Evolutionary conservation across 1,140 invertebrate genomes (phyloP).

Genomic region (Microplitis mediator): DNA sequence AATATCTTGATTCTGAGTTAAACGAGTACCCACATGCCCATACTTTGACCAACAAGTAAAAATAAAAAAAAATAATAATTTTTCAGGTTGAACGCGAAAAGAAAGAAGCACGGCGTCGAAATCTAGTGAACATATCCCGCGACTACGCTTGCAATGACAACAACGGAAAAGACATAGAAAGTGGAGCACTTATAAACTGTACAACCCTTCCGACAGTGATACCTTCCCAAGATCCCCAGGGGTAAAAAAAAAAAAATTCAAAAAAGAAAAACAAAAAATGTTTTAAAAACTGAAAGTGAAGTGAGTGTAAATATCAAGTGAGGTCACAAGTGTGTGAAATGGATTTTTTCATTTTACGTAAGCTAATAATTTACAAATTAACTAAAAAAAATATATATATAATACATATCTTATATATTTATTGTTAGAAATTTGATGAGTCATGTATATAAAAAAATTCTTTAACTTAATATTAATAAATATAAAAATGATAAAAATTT

Average conservation of each 20-base stretch:
- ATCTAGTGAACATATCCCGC: conserved; percentile 44
- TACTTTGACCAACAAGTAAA: neutral
- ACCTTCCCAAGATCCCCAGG: conserved; percentile 21
- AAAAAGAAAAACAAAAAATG: neutral
- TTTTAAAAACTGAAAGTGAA: neutral
- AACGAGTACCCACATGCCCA: neutral
- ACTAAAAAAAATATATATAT: too few species aligned
- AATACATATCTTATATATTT: too few species aligned
- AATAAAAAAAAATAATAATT: neutral
- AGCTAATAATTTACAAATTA: too few species aligned
- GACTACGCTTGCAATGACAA: conserved; percentile 41
- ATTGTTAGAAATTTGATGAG: too few species aligned
- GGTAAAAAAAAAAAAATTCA: neutral
- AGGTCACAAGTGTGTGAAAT: too few species aligned
- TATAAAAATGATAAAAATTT: too few species aligned
- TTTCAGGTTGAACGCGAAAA: conserved; percentile 57
- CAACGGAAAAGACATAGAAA: conserved; percentile 52
- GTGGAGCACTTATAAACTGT: conserved; percentile 47
- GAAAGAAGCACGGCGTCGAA: conserved; percentile 55
- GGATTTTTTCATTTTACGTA: too few species aligned
- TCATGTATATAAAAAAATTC: too few species aligned
- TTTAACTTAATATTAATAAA: too few species aligned
- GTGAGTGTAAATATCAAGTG: too few species aligned
- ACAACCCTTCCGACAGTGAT: conserved; percentile 44
- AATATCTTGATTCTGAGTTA: neutral